phyloP scores from a whole-genome alignment of 2,113 vertebrate genomes.

The Pseudorectes ferrugineus region DNA sequence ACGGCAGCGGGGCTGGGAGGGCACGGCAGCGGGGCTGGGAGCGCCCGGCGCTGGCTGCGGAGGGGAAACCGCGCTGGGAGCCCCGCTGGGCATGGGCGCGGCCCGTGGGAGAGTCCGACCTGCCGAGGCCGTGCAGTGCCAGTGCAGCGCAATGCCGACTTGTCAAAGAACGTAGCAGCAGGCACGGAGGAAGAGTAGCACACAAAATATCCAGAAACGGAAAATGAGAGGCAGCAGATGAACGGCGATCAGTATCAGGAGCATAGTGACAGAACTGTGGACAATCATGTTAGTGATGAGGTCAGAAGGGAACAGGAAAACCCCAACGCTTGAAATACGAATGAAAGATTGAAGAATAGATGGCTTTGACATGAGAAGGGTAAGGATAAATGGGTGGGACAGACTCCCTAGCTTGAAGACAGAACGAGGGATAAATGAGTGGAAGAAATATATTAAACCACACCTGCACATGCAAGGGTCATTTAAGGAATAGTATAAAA shows the following conservation, averaged over 20 bases:
- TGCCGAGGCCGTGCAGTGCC: neutral
- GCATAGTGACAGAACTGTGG: neutral
- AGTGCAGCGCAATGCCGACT: neutral
- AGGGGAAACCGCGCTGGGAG: rapidly evolving
- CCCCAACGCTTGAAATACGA: neutral
- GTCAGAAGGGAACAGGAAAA: neutral
- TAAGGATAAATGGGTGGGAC: neutral
- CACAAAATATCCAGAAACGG: neutral
- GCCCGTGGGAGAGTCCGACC: neutral
- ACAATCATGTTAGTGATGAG: neutral
- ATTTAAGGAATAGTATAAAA: neutral
- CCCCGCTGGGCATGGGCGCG: too few relatives aligned
- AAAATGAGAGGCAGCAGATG: neutral
- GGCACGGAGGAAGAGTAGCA: neutral
- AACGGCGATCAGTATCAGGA: neutral
- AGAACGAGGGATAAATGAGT: neutral
- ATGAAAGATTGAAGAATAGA: neutral
- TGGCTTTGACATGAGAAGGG: neutral
- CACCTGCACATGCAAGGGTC: neutral
- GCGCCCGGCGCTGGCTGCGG: rapidly evolving
- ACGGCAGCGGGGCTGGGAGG: rapidly evolving
- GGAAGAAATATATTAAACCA: neutral
- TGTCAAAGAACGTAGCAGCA: neutral
- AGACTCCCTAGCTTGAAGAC: neutral
- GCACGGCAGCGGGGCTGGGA: neutral